These are phyloP conservation scores for Eulemur mongoz DNA, from an alignment of 2,797 vertebrate species.

Conservation along the genomic window DNA sequence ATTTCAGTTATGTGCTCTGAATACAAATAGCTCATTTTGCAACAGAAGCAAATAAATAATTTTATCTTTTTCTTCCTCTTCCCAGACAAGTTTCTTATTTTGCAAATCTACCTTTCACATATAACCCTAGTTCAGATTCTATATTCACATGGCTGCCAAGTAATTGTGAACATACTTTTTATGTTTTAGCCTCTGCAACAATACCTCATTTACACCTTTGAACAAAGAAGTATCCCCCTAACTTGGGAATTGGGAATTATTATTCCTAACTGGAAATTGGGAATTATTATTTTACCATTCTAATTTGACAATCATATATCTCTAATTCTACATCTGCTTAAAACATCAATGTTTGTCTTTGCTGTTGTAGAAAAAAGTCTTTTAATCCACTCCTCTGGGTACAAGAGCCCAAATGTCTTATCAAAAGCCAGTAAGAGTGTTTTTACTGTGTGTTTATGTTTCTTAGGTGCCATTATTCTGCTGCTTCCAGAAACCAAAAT, in stretches of 20 bases:
- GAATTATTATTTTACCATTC: neutral
- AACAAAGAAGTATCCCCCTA: neutral
- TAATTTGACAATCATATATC: neutral
- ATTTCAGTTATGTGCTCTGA: constrained; percentile 78
- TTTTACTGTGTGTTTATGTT: neutral
- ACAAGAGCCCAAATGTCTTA: neutral
- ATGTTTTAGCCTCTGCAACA: neutral
- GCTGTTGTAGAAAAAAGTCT: neutral
- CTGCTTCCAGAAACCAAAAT: neutral
- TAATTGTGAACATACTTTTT: neutral
- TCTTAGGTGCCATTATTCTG: no score
- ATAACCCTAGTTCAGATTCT: neutral
- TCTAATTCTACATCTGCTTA: neutral
- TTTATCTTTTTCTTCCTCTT: constrained; percentile 45
- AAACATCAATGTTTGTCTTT: neutral
- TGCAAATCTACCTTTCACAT: constrained; percentile 37
- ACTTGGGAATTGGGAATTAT: neutral
- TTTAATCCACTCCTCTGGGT: neutral
- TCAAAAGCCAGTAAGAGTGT: neutral
- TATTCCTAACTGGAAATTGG: neutral
- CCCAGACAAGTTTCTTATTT: constrained; percentile 27
- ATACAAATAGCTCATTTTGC: constrained; percentile 76
- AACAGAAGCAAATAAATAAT: constrained; percentile 66
- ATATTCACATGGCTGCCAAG: neutral
- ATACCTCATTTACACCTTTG: neutral